Base-by-base conservation (phyloP, 2,888 invertebrate genomes). In the Pterostichus madidus region DNA sequence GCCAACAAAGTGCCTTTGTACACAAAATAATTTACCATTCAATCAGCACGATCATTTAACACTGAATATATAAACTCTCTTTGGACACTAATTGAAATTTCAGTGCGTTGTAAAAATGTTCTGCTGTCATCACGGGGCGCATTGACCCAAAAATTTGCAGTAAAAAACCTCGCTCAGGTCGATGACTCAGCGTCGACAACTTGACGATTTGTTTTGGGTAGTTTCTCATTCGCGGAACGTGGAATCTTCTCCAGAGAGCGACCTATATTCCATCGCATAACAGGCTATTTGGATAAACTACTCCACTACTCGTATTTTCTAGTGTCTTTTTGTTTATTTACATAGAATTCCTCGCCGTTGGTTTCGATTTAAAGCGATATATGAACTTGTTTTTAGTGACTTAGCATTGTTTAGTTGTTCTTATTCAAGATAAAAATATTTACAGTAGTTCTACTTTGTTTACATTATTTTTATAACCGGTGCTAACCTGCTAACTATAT, bases 61-160 rank as follows among this genome's bases (percentile, higher is more conserved):
- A 64, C 35, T 31, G 4, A 35, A n/a, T 5, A 49, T n/a, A 71
- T 71, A 44, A 71, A 7, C 68, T 71, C 39, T 4, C 39, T 44
- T 78, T 15, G 61, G 64, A 68, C 80, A 80, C 68, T 80, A 80
- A 64, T 68, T 80, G 80, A 80, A 64, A 80, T 80, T 80, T 80
- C 68, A 68, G 44, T 68, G 52, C 68, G 80, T 31, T 80, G 35
- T 80, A 80, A 80, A 80, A 80, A 80, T 80, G 52, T 80, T 49
- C 10, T 31, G 79, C 79, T 79, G 46, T 79, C 79, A 79, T 61
- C 79, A 80, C 61, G 80, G 80, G 80, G 80, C 64, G 80, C 79
- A 80, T 80, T 80, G 80, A 80, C 80, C 80, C 80, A 80, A 49
- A 80, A 80, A 68, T 68, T 68, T 44, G 52, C 68, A 80, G 80